Conservation (phyloP, 2,113 vertebrate species). For the Microcebus lehilahytsara region DNA sequence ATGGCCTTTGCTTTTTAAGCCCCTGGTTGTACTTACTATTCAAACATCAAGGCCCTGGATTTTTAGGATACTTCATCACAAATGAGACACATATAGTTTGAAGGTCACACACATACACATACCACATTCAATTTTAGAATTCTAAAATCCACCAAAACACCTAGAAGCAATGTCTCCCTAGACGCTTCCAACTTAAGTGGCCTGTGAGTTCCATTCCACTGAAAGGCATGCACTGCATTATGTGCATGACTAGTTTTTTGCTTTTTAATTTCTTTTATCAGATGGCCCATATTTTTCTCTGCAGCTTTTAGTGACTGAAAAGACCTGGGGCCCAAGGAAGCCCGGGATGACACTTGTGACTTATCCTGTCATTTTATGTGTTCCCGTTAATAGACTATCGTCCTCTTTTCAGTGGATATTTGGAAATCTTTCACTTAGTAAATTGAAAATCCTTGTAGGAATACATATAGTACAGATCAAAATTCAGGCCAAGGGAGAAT, state of each 20-base stretch:
- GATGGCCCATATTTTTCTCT: not conserved
- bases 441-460: not conserved
- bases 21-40: not conserved
- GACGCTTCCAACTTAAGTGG: not conserved
- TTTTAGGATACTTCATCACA: conserved; percentile 8
- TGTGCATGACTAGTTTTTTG: not conserved
- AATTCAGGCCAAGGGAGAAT: not conserved
- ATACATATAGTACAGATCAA: not conserved
- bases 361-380: not conserved
- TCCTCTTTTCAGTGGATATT: conserved; percentile 43
- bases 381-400: conserved; percentile 1
- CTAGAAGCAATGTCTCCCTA: not conserved
- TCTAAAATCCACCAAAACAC: not conserved
- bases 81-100: not conserved
- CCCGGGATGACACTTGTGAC: not conserved
- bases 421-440: conserved; percentile 3
- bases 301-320: not conserved
- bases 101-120: not conserved
- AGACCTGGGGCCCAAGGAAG: not conserved
- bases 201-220: not conserved
- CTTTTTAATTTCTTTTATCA: not conserved
- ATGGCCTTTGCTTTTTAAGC: not conserved
- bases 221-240: not conserved
- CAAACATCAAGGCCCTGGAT: not conserved
- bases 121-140: not conserved